Base-by-base conservation (phyloP, 2,888 invertebrate genomes). In the Axea sp. region DNA sequence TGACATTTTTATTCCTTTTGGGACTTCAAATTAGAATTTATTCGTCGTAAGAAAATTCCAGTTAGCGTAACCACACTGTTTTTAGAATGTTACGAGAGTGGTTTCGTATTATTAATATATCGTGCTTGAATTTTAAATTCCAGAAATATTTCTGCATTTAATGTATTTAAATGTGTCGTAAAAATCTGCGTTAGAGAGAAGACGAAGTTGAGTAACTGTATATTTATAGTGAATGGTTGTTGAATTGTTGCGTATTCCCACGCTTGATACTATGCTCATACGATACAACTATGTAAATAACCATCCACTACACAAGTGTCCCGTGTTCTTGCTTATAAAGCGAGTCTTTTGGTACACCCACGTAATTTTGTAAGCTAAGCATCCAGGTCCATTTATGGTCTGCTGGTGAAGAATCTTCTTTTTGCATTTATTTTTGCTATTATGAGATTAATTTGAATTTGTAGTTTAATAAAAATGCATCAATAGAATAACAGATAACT, bases 281-380 rank as follows among this genome's bases (percentile, higher is more conserved):
- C 60, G 69, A 53, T 60, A 69, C 69, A 59, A 49, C 69, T 71
- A 62, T 71, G 62, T 57, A 71, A 71, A 71, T 71, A 57, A 72
- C 47, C 55, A 45, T 60, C 57, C 57, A 49, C 17, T 53, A 55
- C 57, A 64, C 26, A 41, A 51, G 39, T 72, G 71, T 64, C 57
- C 15, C 57, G 53, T 72, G 53, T 55, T 49, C 55, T 57, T 72
- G 47, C 57, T 64, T 64, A 64, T 57, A 64, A 49, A 59, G 39
- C 57, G 41, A 64, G 53, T 45, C 65, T 73, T 65, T 60, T 53
- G 30, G 60, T 69, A 71, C 74, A 75, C 69, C 74, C 30, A 75
- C 74, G 74, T 65, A 31, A 71, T 75, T 65, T 60, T 57, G 65
- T 55, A 55, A 53, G 59, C 39, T 59, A 73, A 60, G 60, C 24